phyloP scores from a whole-genome alignment of 2,888 invertebrate genomes.

The Mesorhabditis belari region DNA sequence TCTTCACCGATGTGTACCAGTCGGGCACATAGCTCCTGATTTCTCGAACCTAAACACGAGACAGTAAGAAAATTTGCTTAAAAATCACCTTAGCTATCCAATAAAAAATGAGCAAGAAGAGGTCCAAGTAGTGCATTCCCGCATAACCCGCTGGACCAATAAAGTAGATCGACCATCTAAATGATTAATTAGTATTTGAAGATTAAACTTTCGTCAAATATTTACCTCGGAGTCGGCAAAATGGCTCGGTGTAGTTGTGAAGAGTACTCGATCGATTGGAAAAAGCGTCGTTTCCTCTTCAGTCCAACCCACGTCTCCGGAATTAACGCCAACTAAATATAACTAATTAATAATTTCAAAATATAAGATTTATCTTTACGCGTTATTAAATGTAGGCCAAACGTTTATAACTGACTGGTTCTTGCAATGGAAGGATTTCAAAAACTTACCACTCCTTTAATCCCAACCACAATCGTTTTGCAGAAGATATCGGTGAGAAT shows the following conservation, averaged over 20 bases:
- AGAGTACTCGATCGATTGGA: slow-evolving; percentile 13
- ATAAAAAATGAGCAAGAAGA: not conserved
- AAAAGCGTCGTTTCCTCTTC: slow-evolving; percentile 5
- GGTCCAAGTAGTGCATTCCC: not conserved
- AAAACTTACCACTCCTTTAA: not conserved
- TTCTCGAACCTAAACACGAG: not conserved
- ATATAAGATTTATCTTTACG: too few relatives aligned
- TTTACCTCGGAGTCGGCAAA: not conserved
- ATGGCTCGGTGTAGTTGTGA: slow-evolving; percentile 5
- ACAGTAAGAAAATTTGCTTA: not conserved
- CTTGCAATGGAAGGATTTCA: too few relatives aligned
- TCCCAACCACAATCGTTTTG: not conserved
- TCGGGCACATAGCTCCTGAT: not conserved
- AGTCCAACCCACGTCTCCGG: not conserved
- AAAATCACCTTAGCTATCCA: not conserved
- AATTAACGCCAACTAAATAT: not conserved
- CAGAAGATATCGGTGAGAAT: not conserved
- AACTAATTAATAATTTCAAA: not conserved
- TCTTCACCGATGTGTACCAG: not conserved
- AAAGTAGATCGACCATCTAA: not conserved
- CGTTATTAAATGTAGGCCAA: too few relatives aligned
- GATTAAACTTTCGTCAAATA: too few relatives aligned
- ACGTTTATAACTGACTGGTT: too few relatives aligned
- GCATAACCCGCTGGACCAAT: not conserved
- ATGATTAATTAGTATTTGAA: too few relatives aligned